These are phyloP conservation scores for Temnothorax rugatulus DNA, from an alignment of 2,888 invertebrate species.

Conservation along the genomic window DNA sequence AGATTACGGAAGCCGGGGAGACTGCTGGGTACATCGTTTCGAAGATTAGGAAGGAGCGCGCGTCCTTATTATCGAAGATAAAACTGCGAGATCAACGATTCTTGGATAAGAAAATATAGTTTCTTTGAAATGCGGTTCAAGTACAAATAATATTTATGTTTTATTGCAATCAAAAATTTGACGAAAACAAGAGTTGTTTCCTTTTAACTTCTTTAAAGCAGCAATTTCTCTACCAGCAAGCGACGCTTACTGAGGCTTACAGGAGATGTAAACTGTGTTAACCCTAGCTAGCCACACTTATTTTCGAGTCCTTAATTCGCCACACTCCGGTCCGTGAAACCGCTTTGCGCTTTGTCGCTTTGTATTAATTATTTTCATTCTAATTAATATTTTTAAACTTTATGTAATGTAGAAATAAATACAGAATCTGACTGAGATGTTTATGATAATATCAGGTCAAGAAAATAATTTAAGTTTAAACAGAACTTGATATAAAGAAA, in stretches of 20 bases:
- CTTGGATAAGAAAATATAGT: not conserved
- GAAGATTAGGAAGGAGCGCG: not conserved
- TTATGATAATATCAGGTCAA: no score
- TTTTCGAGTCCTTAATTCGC: no score
- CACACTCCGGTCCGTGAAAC: no score
- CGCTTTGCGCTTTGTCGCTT: no score
- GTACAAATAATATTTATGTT: not conserved
- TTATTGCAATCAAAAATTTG: not conserved
- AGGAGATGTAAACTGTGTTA: not conserved
- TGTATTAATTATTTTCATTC: no score
- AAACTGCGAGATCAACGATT: not conserved
- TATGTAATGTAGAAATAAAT: no score
- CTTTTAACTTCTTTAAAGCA: not conserved
- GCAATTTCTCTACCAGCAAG: not conserved
- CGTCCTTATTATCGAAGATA: not conserved
- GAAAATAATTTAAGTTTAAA: no score
- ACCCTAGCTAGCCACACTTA: no score
- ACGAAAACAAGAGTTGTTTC: not conserved
- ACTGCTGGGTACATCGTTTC: not conserved
- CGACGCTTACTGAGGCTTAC: not conserved
- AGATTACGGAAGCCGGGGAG: constrained; percentile 19
- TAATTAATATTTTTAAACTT: no score
- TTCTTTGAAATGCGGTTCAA: not conserved
- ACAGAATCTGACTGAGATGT: no score
- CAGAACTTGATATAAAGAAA: no score